These are phyloP conservation scores for Sebastes itinus DNA, from an alignment of 2,797 vertebrate genomes.

Conservation along the genomic window DNA sequence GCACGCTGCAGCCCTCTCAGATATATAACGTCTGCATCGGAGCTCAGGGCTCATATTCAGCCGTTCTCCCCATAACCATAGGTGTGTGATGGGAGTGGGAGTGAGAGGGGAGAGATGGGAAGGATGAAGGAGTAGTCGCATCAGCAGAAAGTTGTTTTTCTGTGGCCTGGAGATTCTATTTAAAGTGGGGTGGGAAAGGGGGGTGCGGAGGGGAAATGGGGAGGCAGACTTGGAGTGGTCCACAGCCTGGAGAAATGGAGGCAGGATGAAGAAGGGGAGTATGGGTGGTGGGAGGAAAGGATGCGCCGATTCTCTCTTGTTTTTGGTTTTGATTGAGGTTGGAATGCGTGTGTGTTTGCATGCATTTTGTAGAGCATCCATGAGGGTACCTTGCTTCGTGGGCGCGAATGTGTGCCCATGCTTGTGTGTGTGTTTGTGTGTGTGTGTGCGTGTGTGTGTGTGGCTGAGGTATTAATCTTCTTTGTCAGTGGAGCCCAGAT, in stretches of 20 bases:
- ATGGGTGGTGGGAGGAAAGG: constrained; percentile 36
- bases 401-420: constrained; percentile 29
- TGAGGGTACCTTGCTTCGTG: constrained; percentile 55
- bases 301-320: constrained; percentile 62
- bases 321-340: constrained; percentile 67
- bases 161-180: constrained; percentile 88
- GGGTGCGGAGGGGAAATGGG: constrained; percentile 41
- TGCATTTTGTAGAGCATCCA: constrained; percentile 52
- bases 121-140: constrained; percentile 80
- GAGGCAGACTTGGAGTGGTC: constrained; percentile 64
- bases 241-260: constrained; percentile 62
- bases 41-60: constrained; percentile 67
- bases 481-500: constrained; percentile 98
- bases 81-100: constrained; percentile 69
- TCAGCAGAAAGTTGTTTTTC: constrained; percentile 94
- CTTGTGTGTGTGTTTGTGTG: constrained; percentile 25
- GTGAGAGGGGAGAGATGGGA: constrained; percentile 55
- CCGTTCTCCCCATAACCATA: constrained; percentile 59
- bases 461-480: constrained; percentile 95
- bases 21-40: constrained; percentile 42
- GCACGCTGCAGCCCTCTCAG: constrained; percentile 29
- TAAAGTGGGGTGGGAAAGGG: constrained; percentile 71
- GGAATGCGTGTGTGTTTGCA: constrained; percentile 31
- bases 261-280: constrained; percentile 46
- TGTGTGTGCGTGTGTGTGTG: constrained; percentile 20